phyloP scores from a whole-genome alignment of 1,140 invertebrate genomes.

The Lamellibrachia luymesi region DNA sequence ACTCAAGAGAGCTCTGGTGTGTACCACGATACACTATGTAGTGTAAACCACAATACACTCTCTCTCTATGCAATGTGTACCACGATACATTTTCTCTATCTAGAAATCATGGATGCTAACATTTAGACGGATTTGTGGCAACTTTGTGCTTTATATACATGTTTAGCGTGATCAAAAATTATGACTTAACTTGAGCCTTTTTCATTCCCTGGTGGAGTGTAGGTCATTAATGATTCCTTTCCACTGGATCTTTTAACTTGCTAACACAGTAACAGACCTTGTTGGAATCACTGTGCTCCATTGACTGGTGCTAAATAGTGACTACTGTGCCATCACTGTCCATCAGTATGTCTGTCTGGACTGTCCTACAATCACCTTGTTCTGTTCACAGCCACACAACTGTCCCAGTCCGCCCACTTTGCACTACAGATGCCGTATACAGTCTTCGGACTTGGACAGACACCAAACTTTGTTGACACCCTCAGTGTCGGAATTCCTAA shows the following conservation, averaged over 20 bases:
- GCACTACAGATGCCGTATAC: constrained; percentile 90
- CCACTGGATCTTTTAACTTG: no score
- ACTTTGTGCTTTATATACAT: neutral
- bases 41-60: no score
- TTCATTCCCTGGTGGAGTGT: no score
- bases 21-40: neutral
- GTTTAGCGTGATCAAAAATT: neutral
- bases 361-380: neutral
- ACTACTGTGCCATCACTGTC: no score
- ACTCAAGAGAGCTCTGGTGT: constrained; percentile 56
- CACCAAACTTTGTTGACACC: constrained; percentile 94
- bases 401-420: constrained; percentile 89
- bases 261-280: no score
- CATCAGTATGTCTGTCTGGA: neutral
- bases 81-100: neutral
- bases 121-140: neutral
- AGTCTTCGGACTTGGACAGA: constrained; percentile 91
- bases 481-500: constrained; percentile 76
- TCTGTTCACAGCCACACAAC: constrained; percentile 64
- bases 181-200: no score
- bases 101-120: neutral
- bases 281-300: no score
- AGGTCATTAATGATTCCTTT: no score
- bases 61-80: neutral
- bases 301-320: no score